Evolutionary conservation across 2,888 invertebrate genomes (phyloP).

Genomic region (Hybos culiciformis): DNA sequence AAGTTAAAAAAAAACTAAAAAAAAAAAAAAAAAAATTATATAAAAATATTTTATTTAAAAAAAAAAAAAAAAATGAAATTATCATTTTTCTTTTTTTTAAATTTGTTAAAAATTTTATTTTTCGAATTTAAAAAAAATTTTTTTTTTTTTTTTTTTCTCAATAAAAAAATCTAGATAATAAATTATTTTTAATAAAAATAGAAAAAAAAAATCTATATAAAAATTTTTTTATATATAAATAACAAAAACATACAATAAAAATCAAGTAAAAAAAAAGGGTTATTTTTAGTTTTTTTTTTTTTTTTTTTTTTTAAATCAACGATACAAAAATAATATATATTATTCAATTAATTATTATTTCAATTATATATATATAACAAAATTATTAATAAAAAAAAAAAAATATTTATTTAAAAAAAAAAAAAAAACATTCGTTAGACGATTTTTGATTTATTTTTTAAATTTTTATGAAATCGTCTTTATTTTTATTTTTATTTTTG

Average conservation of each 20-base stretch:
- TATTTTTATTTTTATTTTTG: neutral
- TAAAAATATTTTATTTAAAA: no score
- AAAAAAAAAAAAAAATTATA: no score
- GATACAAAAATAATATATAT: no score
- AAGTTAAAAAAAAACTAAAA: no score
- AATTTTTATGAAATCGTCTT: neutral
- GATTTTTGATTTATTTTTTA: neutral
- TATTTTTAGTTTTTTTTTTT: neutral
- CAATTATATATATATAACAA: neutral
- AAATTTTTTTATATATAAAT: neutral
- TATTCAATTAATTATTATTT: neutral
- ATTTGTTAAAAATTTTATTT: neutral
- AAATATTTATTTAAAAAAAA: slow-evolving; percentile 1
- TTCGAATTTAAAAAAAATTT: neutral
- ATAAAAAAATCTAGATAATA: neutral
- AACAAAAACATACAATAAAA: neutral
- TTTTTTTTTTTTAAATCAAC: neutral
- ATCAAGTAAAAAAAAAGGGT: neutral
- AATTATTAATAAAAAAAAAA: neutral
- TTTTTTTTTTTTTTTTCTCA: neutral
- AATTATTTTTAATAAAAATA: neutral
- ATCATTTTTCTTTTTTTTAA: no score
- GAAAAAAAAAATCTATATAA: neutral
- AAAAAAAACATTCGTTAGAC: neutral
- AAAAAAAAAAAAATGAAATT: no score